phyloP scores from a whole-genome alignment of 1,140 invertebrate genomes.

The Aphis gossypii region DNA sequence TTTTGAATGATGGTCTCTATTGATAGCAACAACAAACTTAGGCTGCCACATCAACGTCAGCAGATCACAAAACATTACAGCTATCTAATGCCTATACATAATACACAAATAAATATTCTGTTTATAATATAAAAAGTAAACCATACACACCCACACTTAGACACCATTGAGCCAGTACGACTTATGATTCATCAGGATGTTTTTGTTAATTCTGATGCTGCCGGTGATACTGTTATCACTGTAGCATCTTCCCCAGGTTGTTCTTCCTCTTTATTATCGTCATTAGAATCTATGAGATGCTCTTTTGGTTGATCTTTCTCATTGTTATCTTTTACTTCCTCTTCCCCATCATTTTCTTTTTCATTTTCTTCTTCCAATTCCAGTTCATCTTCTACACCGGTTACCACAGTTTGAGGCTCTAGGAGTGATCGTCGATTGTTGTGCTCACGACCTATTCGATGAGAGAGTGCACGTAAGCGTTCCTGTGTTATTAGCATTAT shows the following conservation, averaged over 20 bases:
- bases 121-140: neutral
- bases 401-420: neutral
- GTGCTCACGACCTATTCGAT: slow-evolving; percentile 32
- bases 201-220: neutral
- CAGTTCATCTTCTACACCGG: neutral
- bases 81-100: neutral
- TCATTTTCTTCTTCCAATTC: neutral
- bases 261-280: neutral
- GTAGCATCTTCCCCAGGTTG: neutral
- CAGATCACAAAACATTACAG: neutral
- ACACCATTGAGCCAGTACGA: neutral
- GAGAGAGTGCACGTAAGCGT: slow-evolving; percentile 24
- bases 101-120: neutral
- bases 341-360: neutral
- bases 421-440: slow-evolving; percentile 42
- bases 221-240: neutral
- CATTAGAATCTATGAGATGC: neutral
- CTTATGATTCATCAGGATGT: neutral
- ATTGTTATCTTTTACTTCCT: neutral
- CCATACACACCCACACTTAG: neutral
- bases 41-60: neutral
- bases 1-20: neutral
- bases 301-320: neutral
- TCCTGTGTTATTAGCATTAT: neutral
- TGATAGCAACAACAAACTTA: neutral